Evolutionary conservation across 1,140 invertebrate genomes (phyloP).

Genomic region (Diploscapter pachys): DNA sequence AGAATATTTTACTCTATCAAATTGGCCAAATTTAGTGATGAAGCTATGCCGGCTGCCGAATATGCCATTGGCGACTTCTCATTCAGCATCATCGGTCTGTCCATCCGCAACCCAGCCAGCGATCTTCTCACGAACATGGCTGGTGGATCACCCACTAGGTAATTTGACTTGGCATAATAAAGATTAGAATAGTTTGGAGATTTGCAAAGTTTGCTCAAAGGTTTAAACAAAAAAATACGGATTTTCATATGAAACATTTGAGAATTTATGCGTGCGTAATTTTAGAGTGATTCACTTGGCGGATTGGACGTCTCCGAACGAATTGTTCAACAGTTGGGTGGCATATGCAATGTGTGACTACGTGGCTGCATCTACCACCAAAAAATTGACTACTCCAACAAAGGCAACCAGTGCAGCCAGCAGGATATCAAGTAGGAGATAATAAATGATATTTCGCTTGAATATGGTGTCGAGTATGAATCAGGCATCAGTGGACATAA

Average conservation of each 20-base stretch:
- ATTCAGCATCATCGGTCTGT: slow-evolving; percentile 46
- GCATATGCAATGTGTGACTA: slow-evolving; percentile 51
- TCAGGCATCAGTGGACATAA: no score
- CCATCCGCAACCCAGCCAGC: slow-evolving; percentile 41
- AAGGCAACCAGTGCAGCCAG: slow-evolving; percentile 10
- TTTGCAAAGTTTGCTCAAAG: no score
- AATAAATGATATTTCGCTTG: background rate
- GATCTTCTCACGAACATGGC: slow-evolving; percentile 44
- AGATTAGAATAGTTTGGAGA: background rate
- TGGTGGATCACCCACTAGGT: slow-evolving; percentile 42
- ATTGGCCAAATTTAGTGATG: slow-evolving; percentile 27
- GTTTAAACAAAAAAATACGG: no score
- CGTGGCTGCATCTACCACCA: slow-evolving; percentile 36
- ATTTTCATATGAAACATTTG: background rate
- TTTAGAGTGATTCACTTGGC: slow-evolving; percentile 49
- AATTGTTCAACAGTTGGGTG: slow-evolving; percentile 50
- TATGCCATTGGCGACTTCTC: slow-evolving; percentile 37
- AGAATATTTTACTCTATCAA: background rate
- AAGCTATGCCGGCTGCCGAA: slow-evolving; percentile 39
- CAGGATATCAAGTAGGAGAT: background rate
- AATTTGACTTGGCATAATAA: background rate
- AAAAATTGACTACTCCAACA: slow-evolving; percentile 32
- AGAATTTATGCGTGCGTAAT: slow-evolving; percentile 7
- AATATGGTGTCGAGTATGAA: no score
- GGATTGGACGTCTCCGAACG: slow-evolving; percentile 42